Percentiles rank a stretch among this genome's conserved stretches.
These are phyloP conservation scores for Dendropsophus ebraccatus DNA, from an alignment of 2,113 vertebrate genomes.

Conservation along the genomic window DNA sequence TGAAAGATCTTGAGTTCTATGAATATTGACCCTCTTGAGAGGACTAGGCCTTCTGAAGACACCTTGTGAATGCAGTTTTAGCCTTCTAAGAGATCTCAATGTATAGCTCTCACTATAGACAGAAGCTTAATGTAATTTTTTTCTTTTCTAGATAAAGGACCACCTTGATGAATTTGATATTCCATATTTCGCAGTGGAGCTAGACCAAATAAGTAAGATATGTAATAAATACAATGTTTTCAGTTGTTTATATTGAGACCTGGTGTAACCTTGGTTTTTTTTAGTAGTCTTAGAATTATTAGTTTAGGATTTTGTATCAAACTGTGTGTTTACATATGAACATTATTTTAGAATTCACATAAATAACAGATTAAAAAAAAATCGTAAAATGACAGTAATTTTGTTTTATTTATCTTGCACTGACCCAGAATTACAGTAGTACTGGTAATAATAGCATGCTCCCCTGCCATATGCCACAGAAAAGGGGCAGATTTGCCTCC, in stretches of 20 bases:
- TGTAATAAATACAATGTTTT: slow-evolving; percentile 60
- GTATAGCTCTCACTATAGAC: neutral
- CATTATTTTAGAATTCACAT: neutral
- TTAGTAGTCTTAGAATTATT: too few relatives aligned
- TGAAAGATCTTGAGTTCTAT: neutral
- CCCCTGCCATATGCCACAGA: too few relatives aligned
- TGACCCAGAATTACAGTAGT: too few relatives aligned
- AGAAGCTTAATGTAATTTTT: neutral
- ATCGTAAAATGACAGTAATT: too few relatives aligned
- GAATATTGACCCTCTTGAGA: neutral
- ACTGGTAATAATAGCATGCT: too few relatives aligned
- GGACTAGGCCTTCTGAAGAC: neutral
- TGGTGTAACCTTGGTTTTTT: neutral
- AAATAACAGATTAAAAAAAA: too few relatives aligned
- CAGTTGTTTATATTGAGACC: neutral
- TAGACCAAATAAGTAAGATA: slow-evolving; percentile 66
- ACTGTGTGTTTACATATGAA: too few relatives aligned
- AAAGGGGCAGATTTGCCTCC: too few relatives aligned
- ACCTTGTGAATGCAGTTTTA: neutral
- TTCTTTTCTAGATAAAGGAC: slow-evolving; percentile 65
- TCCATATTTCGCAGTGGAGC: slow-evolving; percentile 64
- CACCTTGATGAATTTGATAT: slow-evolving; percentile 61
- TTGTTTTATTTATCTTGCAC: too few relatives aligned
- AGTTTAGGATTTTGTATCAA: too few relatives aligned
- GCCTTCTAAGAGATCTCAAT: neutral